These are phyloP conservation scores for Macheiramphus alcinus DNA, from an alignment of 2,113 vertebrate species.

Conservation along the genomic window DNA sequence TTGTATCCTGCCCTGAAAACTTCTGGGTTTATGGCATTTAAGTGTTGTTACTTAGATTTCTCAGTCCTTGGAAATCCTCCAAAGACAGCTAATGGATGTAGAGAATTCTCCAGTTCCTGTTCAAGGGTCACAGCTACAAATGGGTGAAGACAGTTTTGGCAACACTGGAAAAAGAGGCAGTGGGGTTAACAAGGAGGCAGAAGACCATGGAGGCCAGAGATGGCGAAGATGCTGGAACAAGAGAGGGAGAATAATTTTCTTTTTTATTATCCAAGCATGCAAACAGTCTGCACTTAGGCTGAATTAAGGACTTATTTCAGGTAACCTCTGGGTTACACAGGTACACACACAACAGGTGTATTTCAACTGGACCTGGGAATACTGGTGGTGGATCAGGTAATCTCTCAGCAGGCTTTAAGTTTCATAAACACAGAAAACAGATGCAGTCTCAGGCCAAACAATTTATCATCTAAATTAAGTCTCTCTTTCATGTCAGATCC, in stretches of 20 bases:
- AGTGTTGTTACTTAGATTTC: not conserved
- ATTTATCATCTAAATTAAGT: not conserved
- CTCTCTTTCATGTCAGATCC: not conserved
- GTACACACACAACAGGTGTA: not conserved
- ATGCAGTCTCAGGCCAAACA: not conserved
- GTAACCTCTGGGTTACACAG: not conserved
- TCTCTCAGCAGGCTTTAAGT: not conserved
- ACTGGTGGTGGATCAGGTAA: not conserved
- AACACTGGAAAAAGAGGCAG: not conserved
- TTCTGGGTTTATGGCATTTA: not conserved
- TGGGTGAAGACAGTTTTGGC: not conserved
- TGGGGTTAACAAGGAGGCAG: not conserved
- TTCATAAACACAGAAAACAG: not conserved
- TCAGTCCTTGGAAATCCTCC: not conserved
- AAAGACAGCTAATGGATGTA: not conserved
- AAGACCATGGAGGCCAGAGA: accelerated
- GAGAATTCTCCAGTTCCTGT: not conserved
- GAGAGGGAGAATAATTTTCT: not conserved
- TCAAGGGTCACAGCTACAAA: not conserved
- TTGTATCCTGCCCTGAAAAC: not conserved
- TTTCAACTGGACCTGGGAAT: not conserved
- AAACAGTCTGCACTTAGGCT: not conserved
- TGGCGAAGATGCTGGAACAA: not conserved
- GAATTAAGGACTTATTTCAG: not conserved
- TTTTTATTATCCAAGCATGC: not conserved